Evolutionary conservation across 2,888 invertebrate genomes (phyloP), one percentile per base, ranked within the genome.

Genomic region (Leucozona laternaria): DNA sequence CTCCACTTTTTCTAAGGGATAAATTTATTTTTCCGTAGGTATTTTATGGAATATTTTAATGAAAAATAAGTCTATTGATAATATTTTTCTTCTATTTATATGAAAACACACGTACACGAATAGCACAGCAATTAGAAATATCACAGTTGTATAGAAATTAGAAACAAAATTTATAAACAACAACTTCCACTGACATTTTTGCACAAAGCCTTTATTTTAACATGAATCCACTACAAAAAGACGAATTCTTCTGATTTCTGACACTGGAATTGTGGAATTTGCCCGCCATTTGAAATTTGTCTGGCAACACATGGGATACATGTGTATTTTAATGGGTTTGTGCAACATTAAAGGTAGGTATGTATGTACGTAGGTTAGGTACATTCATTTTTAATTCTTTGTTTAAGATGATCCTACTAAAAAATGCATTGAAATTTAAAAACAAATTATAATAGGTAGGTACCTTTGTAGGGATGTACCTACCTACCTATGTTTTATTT

Each of bases 261-360:
- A 85, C 5, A n/a, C 13, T 40, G 77, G 15, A 25, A 43, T n/a
- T 62, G 25, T 43, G 43, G 62, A 43, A 62, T 78, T 81, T 81
- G 70, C 85, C 85, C 85, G 81, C 85, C 73, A 73, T 75, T 85
- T 78, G 31, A 78, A 73, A 50, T 70, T 68, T 81, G 77, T 81
- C 78, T 86, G 70, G 81, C 85, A 81, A 86, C 85, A 86, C 70
- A 78, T 72, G 72, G 72, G 37, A 77, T 60, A 58, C 84, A 85
- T 80, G 57, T 85, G 84, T 45, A 72, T 43, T 50, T 66, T 45
- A 25, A 20, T 72, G 45, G 22, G 48, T 62, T 73, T 72, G 40
- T 6, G 77, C 81, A 81, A 80, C 80, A 85, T 71, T n/a, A n/a
- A n/a, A n/a, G n/a, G n/a, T n/a, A n/a, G n/a, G n/a, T n/a, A n/a